These are phyloP conservation scores for Pelecanus crispus DNA, from an alignment of 2,113 vertebrate genomes.

Conservation along the genomic window DNA sequence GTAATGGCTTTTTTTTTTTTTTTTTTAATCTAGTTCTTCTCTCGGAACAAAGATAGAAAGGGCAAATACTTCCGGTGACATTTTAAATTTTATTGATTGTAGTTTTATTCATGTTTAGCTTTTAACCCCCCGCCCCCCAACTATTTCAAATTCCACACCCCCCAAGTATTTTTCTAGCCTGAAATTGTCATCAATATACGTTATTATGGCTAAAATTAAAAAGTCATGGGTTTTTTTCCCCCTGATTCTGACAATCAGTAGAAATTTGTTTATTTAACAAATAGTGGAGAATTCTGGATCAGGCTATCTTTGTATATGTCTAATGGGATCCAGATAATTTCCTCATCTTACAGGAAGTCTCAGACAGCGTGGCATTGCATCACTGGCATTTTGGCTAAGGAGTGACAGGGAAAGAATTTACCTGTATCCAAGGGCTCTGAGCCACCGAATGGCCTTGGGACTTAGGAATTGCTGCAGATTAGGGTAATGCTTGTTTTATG, in stretches of 20 bases:
- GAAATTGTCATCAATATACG: not conserved
- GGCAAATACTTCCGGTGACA: not conserved
- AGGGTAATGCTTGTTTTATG: not conserved
- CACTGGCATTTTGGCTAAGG: not conserved
- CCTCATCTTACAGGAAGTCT: not conserved
- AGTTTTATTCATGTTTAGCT: not conserved
- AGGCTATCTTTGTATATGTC: not conserved
- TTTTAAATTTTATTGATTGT: not conserved
- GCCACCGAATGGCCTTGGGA: not conserved
- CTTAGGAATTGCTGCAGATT: not conserved
- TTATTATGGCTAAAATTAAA: not conserved
- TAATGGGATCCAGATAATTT: not conserved
- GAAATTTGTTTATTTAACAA: not conserved
- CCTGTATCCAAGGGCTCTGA: not conserved
- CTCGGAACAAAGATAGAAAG: not conserved
- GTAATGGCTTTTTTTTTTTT: not conserved
- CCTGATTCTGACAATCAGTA: not conserved
- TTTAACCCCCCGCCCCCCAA: not conserved
- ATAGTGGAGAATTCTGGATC: not conserved
- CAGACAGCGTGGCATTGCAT: not conserved
- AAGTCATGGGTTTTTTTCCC: fast-evolving
- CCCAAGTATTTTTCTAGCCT: not conserved
- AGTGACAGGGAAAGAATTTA: not conserved
- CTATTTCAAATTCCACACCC: not conserved
- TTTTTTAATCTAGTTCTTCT: not conserved